phyloP scores from a whole-genome alignment of 1,140 invertebrate species.

The Drosophila paulistorum region DNA sequence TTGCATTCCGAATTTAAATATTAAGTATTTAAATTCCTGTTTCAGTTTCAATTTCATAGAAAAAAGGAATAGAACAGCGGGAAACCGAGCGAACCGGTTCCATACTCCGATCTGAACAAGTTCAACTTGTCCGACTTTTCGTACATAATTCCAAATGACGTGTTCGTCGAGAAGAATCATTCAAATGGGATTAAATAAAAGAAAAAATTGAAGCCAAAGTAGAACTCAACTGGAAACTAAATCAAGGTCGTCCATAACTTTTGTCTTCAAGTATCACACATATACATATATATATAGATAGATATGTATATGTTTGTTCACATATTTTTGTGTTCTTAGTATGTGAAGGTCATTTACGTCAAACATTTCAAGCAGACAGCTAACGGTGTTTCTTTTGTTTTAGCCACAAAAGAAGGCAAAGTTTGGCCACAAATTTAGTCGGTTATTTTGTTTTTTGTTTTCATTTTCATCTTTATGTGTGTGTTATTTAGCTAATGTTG shows the following conservation, averaged over 20 bases:
- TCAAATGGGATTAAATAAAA: background rate
- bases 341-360: conserved; percentile 21
- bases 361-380: conserved; percentile 13
- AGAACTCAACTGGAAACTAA: conserved; percentile 16
- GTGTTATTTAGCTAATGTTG: conserved; percentile 13
- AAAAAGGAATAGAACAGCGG: conserved; percentile 5
- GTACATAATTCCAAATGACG: conserved; percentile 17
- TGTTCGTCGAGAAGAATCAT: conserved; percentile 13
- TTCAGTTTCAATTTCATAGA: conserved; percentile 5
- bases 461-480: background rate
- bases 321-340: conserved; percentile 6
- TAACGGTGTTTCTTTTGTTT: conserved; percentile 17
- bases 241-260: conserved; percentile 14
- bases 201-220: background rate
- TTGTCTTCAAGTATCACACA: background rate
- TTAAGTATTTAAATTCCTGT: conserved; percentile 4
- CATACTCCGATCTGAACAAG: conserved; percentile 6
- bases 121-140: conserved; percentile 16
- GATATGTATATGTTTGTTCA: no score
- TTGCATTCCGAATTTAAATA: conserved; percentile 1
- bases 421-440: conserved; percentile 1
- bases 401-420: background rate
- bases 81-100: conserved; percentile 9
- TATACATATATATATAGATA: no score
- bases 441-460: background rate